Percentiles rank a stretch among this genome's conserved stretches.
Conservation (phyloP, 2,113 vertebrate species). For the Tapirus terrestris region DNA sequence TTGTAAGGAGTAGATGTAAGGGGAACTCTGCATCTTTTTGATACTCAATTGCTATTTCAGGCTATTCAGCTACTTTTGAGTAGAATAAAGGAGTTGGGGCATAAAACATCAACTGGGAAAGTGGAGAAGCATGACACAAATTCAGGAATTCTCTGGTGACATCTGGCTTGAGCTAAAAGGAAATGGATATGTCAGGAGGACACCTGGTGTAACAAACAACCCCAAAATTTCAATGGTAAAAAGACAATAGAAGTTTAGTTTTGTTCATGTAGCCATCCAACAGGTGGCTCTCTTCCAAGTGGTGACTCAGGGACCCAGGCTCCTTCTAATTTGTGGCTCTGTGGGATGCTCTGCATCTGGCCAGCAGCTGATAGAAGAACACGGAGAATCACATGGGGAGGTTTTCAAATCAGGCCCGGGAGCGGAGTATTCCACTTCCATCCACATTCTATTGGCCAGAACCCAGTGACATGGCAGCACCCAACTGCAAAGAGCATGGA, state of each 20-base stretch:
- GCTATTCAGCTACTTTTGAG: background rate
- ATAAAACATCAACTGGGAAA: background rate
- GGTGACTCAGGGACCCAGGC: background rate
- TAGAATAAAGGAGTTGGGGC: background rate
- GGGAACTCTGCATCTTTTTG: no score
- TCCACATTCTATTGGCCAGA: background rate
- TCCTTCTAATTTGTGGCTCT: background rate
- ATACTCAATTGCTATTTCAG: background rate
- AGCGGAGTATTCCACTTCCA: background rate
- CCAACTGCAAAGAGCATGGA: background rate
- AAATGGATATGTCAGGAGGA: background rate
- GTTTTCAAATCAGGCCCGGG: background rate
- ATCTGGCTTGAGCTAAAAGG: background rate
- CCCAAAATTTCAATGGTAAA: background rate
- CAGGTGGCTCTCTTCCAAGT: no score
- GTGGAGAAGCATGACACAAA: background rate
- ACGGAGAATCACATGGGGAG: background rate
- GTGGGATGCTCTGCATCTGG: background rate
- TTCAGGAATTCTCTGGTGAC: background rate
- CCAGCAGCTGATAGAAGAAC: background rate
- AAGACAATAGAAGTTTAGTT: background rate
- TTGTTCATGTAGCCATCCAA: background rate
- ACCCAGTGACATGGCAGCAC: background rate
- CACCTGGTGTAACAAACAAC: background rate
- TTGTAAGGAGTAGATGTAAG: background rate